Evolutionary conservation across 1,140 invertebrate species (phyloP), one percentile per base, ranked within the genome.

Genomic region (Maconellicoccus hirsutus): DNA sequence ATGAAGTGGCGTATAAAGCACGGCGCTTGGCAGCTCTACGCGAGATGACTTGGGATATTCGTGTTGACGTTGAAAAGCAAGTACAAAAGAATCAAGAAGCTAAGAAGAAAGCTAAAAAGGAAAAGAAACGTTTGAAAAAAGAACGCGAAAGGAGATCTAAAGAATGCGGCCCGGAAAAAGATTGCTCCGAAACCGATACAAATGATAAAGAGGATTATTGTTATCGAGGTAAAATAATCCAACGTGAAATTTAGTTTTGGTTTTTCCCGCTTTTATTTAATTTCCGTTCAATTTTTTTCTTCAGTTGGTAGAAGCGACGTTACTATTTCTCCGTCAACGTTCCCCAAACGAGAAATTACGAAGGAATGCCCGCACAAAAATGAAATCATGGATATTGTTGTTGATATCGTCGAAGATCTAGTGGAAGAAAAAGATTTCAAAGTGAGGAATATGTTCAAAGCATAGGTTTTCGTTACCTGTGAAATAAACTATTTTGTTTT

Each of bases 1-100:
- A 66, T 66, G 61, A 66, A 66, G 61, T 66, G 3, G 61, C 61
- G 19, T 66, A 66, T 23, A 66, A 66, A 66, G 61, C 61, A 23
- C 61, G 61, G 22, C 61, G 61, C 25, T 26, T 66, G 21, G 61
- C 61, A 4, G 61, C 61, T 23, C 25, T 66, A 16, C 21, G 61
- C 1, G 61, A 66, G 25, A 66, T 66, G 61, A 66, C 61, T 3
- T 66, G 61, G 61, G 61, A 66, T 66, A 66, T 66, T 66, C 21
- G 61, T 10, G 61, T 66, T 4, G 61, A 66, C 16, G 61, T 66
- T 3, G 61, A 66, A 16, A 66, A 66, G 25, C 61, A 66, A 66
- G 61, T 16, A 16, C 61, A 66, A 23, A 66, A 66, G 16, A 66
- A 66, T 66, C 61, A 66, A 19, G 61, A 66, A 23, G 61, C 61